Base-by-base conservation (phyloP, 2,888 invertebrate species). In the Timema cristinae region DNA sequence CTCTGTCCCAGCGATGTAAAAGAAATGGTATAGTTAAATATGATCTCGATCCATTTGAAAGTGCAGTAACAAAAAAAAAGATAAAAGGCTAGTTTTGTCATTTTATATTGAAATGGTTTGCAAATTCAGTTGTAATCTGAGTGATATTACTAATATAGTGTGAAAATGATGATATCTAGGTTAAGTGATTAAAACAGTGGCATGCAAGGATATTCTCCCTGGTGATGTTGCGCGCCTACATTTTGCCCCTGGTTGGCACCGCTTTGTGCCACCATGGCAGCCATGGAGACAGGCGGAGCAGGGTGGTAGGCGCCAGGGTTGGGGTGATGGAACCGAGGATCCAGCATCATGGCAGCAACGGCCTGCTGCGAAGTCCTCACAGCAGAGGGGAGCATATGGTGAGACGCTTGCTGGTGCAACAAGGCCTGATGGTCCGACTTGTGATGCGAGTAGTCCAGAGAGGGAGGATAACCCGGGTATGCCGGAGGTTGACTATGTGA, bases 271-370 rank as follows among this genome's bases (percentile, higher is more conserved):
- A 69, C 66, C 71, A 69, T 71, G n/a, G 68, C 69, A 54, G 80
- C 81, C 83, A 83, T 83, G 6, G 83, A 82, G 68, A 82, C 83
- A 6, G 83, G 83, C 2, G 83, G 82, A 50, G 80, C 79, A 10
- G 80, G 79, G 52, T 83, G 81, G 77, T 83, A 83, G 77, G 83
- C 83, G 50, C 69, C 78, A 72, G 82, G 79, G 76, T 83, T 83
- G 76, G 72, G 72, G 61, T 84, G 84, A 78, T 84, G 84, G 76
- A 84, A 73, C 66, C 74, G 68, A 7, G 84, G 83, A 80, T 84
- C 84, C 49, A 84, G 76, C 84, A 84, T 84, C 84, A 84, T 84
- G 16, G 84, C 84, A 7, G 84, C 83, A 15, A 83, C 83, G 13
- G 83, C 83, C 5, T 83, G 69, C 54, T 70, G 74, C 32, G 71